Evolutionary conservation across 2,797 vertebrate genomes (phyloP), one percentile per base, ranked within the genome.

Genomic region (Poecile montanus): DNA sequence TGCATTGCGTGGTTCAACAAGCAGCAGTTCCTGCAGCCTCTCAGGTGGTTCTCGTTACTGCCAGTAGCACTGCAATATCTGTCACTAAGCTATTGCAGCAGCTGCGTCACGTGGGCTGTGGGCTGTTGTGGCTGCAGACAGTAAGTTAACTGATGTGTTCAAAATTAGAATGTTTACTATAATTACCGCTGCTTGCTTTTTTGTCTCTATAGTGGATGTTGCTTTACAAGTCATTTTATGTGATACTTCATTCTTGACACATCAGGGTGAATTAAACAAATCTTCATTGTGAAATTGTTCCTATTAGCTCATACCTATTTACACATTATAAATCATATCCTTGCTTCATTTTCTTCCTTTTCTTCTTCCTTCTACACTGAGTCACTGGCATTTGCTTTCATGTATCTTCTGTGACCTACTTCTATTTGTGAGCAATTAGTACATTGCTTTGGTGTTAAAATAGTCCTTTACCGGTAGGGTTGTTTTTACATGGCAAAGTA

Each of bases 361-460:
- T 74, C 54, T 81, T 94, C 63, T 91, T 94, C 83, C 61, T 86
- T 81, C 61, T 90, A 4, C 44, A 25, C 66, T 96, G 97, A 98
- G 95, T 97, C 97, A 98, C 68, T 95, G 94, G 89, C 79, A 89
- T 75, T 94, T 92, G 85, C 92, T 96, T 95, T 97, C 93, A 93
- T 95, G 94, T 90, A 93, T 96, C 94, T 89, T 96, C 85, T 20
- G 6, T 96, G 97, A 97, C 97, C 97, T 96, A 96, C 91, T 98
- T 97, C 94, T 94, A 22, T 95, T 95, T 78, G 56, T 22, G 7
- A 89, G 61, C 58, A 95, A 84, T 86, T 81, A 93, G 79, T 78
- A 74, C 91, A 32, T 92, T 81, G 80, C 71, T 90, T 84, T 25
- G 38, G 50, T 85, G 67, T 45, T 67, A 79, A 89, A 93, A 32